Evolutionary conservation across 2,797 vertebrate genomes (phyloP).

Genomic region (Heteromormyrus szaboi): DNA sequence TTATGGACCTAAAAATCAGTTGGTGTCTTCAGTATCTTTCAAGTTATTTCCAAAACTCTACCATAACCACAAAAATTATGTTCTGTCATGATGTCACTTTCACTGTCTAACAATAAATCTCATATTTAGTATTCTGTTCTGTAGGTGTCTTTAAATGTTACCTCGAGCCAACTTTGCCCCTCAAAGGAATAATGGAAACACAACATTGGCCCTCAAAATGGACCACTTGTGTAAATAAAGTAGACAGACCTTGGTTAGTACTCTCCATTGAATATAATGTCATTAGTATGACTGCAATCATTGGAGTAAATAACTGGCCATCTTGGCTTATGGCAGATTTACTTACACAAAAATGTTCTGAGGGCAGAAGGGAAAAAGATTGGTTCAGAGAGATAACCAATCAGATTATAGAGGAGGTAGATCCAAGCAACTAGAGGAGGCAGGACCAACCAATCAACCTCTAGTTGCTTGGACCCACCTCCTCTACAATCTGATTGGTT

Average conservation of each 20-base stretch:
- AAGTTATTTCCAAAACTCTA: background rate
- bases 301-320: constrained; percentile 62
- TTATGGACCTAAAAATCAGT: background rate
- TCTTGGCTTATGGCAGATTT: background rate
- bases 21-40: background rate
- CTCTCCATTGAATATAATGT: constrained; percentile 71
- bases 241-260: constrained; percentile 73
- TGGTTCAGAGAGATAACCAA: background rate
- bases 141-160: background rate
- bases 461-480: background rate
- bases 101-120: background rate
- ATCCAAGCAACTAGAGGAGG: background rate
- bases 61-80: background rate
- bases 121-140: background rate
- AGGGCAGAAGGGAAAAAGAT: background rate
- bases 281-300: constrained; percentile 56
- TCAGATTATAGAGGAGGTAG: background rate
- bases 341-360: background rate
- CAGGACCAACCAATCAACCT: background rate
- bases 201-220: constrained; percentile 16
- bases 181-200: background rate
- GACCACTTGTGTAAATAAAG: constrained; percentile 63
- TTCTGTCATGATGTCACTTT: background rate
- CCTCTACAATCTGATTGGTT: background rate
- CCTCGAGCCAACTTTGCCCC: background rate